phyloP scores from a whole-genome alignment of 2,113 vertebrate species.

The Aramus guarauna region DNA sequence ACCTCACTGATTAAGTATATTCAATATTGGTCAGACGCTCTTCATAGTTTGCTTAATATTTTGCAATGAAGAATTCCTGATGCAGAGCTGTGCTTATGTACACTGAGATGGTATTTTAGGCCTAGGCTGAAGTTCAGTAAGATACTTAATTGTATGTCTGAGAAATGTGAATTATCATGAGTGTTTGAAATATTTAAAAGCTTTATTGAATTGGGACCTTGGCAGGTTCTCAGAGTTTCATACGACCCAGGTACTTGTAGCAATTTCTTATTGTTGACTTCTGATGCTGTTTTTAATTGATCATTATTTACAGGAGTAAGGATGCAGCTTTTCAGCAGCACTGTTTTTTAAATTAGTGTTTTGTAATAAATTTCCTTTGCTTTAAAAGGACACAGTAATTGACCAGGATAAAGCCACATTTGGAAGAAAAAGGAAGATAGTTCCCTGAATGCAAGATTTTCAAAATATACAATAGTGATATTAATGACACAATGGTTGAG shows the following conservation, averaged over 20 bases:
- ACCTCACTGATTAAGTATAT: neutral
- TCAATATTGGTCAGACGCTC: neutral
- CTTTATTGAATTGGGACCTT: neutral
- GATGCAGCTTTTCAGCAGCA: neutral
- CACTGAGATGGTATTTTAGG: neutral
- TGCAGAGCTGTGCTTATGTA: rapidly evolving
- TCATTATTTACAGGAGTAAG: neutral
- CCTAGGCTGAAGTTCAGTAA: neutral
- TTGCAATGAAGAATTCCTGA: neutral
- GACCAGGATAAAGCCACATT: neutral
- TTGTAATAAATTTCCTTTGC: neutral
- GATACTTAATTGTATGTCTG: neutral
- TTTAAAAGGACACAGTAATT: neutral
- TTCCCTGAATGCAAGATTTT: neutral
- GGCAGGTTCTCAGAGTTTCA: neutral
- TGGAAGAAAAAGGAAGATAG: neutral
- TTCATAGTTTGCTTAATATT: neutral
- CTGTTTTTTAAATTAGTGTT: neutral
- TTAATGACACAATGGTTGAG: neutral
- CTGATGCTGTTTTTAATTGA: neutral
- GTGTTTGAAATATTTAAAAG: neutral
- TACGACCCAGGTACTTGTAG: neutral
- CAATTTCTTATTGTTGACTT: neutral
- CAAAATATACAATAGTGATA: neutral
- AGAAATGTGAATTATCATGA: neutral